Percentiles rank a stretch among this genome's conserved stretches.
Evolutionary conservation across 2,888 invertebrate species (phyloP).

Genomic region (Stratiomys singularior): DNA sequence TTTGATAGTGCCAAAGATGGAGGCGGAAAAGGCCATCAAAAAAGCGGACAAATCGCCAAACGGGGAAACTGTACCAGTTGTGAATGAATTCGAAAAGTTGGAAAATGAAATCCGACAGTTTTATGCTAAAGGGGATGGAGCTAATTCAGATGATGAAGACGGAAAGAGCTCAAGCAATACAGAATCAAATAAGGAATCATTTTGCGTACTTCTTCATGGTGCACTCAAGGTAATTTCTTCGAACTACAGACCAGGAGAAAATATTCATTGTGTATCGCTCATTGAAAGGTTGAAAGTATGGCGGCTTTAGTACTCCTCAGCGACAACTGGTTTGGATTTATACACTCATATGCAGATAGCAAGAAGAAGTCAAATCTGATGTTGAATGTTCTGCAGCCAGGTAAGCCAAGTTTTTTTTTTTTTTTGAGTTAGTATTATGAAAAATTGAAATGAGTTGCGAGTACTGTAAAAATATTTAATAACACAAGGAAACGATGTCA

Average conservation of each 20-base stretch:
- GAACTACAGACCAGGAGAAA: too few relatives aligned
- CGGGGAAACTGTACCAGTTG: background rate
- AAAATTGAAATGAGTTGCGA: background rate
- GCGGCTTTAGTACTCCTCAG: constrained; percentile 87
- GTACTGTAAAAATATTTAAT: background rate
- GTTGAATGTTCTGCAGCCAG: constrained; percentile 86
- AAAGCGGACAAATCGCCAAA: constrained; percentile 60
- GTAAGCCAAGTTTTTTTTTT: constrained; percentile 60
- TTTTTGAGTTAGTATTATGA: background rate
- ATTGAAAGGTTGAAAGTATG: constrained; percentile 81
- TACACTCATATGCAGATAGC: constrained; percentile 93
- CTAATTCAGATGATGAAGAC: constrained; percentile 58
- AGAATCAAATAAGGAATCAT: constrained; percentile 73
- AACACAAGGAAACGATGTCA: constrained; percentile 70
- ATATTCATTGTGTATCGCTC: background rate
- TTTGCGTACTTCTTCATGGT: constrained; percentile 93
- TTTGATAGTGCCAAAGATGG: constrained; percentile 81
- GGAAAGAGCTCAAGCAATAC: constrained; percentile 43
- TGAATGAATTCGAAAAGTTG: constrained; percentile 61
- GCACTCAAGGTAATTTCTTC: constrained; percentile 80
- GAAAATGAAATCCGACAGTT: constrained; percentile 63
- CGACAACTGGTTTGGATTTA: constrained; percentile 92
- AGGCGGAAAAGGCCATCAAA: constrained; percentile 60
- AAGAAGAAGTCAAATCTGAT: constrained; percentile 93
- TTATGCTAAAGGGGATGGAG: constrained; percentile 61